phyloP scores from a whole-genome alignment of 2,888 invertebrate species.

The Ephialtes manifestator region DNA sequence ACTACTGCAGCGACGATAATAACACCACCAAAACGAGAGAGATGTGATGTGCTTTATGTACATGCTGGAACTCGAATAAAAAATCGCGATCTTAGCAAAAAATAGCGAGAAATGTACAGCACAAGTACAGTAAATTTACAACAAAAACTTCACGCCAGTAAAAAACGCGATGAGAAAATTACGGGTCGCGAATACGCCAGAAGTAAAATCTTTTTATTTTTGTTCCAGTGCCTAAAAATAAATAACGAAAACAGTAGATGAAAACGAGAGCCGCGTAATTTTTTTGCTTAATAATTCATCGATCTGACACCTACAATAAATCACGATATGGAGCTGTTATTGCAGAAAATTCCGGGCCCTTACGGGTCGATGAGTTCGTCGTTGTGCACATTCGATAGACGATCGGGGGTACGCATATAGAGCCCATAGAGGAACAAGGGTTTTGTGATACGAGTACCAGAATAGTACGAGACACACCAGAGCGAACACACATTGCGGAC shows the following conservation, averaged over 20 bases:
- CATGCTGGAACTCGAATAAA: no score
- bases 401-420: neutral
- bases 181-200: no score
- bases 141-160: no score
- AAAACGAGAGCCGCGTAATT: no score
- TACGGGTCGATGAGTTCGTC: constrained; percentile 13
- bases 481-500: constrained; percentile 14
- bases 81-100: no score
- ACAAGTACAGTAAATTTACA: no score
- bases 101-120: no score
- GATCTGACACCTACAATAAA: neutral
- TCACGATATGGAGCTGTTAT: constrained; percentile 12
- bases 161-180: no score
- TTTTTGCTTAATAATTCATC: neutral
- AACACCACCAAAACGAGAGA: no score
- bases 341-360: neutral
- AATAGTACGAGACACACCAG: constrained; percentile 20
- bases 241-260: neutral
- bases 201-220: no score
- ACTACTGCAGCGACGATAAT: no score
- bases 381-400: constrained; percentile 7
- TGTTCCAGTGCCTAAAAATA: neutral
- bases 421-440: constrained; percentile 38
- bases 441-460: constrained; percentile 36
- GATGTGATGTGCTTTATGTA: no score